These are phyloP conservation scores for Trichoplusia ni DNA, from an alignment of 1,140 invertebrate genomes.

Conservation along the genomic window DNA sequence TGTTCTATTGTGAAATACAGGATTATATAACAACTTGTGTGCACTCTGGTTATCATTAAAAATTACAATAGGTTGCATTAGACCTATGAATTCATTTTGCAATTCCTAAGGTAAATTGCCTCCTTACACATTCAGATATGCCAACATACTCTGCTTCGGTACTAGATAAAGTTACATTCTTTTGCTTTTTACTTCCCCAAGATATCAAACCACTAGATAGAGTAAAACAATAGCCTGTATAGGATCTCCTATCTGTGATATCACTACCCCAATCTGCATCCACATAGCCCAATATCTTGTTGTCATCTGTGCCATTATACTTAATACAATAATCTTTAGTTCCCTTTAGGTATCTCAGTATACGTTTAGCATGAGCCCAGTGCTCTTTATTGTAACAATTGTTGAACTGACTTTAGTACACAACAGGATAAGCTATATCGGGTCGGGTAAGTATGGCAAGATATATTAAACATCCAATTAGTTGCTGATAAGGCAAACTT, in stretches of 20 bases:
- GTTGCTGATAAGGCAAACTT: conserved; percentile 5
- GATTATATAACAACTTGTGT: background rate
- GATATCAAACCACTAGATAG: background rate
- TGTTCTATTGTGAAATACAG: background rate
- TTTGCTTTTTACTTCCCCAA: background rate
- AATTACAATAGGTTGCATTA: background rate
- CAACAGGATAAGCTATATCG: conserved; percentile 22
- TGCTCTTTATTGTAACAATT: conserved; percentile 18
- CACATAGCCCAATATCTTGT: background rate
- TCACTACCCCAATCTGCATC: background rate
- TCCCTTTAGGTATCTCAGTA: background rate
- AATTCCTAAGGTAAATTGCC: background rate
- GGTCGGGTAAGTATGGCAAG: conserved; percentile 16
- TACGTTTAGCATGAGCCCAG: background rate
- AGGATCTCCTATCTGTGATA: background rate
- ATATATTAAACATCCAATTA: conserved; percentile 20
- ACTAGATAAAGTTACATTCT: background rate
- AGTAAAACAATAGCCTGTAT: background rate
- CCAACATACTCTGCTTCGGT: background rate
- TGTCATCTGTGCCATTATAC: background rate
- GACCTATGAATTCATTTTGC: background rate
- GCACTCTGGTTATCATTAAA: background rate
- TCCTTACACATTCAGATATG: background rate
- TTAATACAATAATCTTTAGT: background rate
- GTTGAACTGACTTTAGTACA: conserved; percentile 31